These are phyloP conservation scores for Aplidium turbinatum DNA, from an alignment of 23 tunicate genomes.

Conservation along the genomic window DNA sequence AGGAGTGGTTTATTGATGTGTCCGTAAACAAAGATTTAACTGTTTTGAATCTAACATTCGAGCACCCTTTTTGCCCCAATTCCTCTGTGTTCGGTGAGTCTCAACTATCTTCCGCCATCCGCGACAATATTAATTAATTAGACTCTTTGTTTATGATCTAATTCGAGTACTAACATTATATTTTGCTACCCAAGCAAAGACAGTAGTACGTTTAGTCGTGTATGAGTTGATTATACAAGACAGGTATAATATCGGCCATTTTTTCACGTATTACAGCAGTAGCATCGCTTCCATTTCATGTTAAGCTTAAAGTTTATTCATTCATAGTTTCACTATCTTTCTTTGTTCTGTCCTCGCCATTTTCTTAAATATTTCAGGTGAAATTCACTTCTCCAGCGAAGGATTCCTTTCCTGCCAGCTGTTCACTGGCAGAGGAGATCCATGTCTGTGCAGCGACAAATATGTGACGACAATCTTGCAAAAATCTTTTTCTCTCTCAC, in stretches of 20 bases:
- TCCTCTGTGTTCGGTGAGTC: constrained; percentile 76
- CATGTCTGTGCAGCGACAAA: constrained; percentile 59
- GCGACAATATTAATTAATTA: too few species aligned
- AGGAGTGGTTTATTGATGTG: too few species aligned
- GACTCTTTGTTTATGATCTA: too few species aligned
- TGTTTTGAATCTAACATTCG: constrained; percentile 50
- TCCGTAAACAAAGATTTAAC: constrained; percentile 18
- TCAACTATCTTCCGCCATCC: too few species aligned
- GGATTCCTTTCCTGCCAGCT: constrained; percentile 57
- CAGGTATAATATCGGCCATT: too few species aligned
- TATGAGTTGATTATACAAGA: too few species aligned
- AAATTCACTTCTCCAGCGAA: constrained; percentile 40
- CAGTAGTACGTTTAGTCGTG: too few species aligned
- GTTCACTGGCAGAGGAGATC: constrained; percentile 69
- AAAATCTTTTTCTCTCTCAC: constrained; percentile 69
- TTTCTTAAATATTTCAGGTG: constrained; percentile 56
- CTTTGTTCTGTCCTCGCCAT: neutral
- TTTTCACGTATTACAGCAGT: too few species aligned
- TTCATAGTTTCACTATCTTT: neutral
- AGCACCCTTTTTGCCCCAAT: constrained; percentile 58
- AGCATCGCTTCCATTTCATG: too few species aligned
- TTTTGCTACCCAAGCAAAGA: too few species aligned
- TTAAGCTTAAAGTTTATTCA: too few species aligned
- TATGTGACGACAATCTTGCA: constrained; percentile 56
- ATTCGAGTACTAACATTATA: too few species aligned